Base-by-base conservation (phyloP, 2,113 vertebrate genomes). In the Thunnus thynnus region DNA sequence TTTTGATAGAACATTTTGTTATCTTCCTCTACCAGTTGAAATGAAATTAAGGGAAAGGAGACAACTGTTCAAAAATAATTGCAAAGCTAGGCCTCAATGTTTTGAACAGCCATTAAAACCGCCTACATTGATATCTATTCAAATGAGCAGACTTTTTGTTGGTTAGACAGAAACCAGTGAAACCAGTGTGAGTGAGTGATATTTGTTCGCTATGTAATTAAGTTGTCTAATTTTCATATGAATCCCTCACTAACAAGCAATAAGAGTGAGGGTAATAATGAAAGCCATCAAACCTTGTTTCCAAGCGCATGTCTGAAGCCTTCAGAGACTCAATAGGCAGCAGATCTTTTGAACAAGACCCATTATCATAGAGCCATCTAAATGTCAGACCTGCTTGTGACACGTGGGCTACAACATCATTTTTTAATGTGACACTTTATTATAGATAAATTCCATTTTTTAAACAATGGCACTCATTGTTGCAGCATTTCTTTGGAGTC, bases 161-260 rank as follows among this genome's bases (percentile, higher is more conserved):
- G 62, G 71, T 30, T 47, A 18, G 63, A 85, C 17, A 27, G 36
- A 81, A 86, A 86, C 80, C 72, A 74, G 77, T 78, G 66, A 84
- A 87, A 88, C 67, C 72, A 86, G 73, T 64, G 58, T 85, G 73
- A 81, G 67, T 30, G 80, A 86, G 57, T 17, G 70, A 86, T 76
- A 83, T 89, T 70, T 85, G 54, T 82, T 86, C 13, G 5, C 63
- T 74, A 5, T 79, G 64, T 86, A 80, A 88, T 90, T 88, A 85
- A 84, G 75, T 25, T 78, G 86, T 88, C 86, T 86, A 27, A 90
- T 87, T 90, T 85, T 78, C 76, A 90, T 86, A 78, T 86, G 76
- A 89, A 84, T 90, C 13, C 8, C 63, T 61, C 54, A 36, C 70
- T 82, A 86, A 90, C 77, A 72, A 86, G 77, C 54, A 48, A 20